phyloP scores from a whole-genome alignment of 2,888 invertebrate genomes.

The Hipparchia semele region DNA sequence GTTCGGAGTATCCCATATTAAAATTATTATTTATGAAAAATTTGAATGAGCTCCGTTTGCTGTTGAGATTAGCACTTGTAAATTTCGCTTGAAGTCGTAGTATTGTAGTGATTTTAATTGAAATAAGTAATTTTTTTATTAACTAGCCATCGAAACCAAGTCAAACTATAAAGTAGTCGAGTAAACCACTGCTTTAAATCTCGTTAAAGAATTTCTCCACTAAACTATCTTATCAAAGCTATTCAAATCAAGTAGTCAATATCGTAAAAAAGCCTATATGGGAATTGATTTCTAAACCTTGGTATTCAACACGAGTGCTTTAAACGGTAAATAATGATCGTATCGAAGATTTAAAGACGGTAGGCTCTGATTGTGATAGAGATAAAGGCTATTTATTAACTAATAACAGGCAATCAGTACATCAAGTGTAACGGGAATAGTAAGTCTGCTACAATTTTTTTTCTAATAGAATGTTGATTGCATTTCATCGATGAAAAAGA shows the following conservation, averaged over 20 bases:
- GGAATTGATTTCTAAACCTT: background rate
- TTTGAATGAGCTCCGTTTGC: too few species aligned
- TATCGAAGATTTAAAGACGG: constrained; percentile 5
- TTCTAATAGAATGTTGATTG: constrained; percentile 11
- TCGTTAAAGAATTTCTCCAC: background rate
- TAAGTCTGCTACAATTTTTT: background rate
- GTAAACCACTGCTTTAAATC: too few species aligned
- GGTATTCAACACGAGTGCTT: background rate
- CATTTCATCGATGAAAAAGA: background rate
- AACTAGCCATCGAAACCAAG: too few species aligned
- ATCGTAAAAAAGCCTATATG: background rate
- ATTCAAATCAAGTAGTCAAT: background rate
- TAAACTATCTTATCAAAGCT: background rate
- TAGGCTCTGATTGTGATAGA: constrained; percentile 14
- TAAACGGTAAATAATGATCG: constrained; percentile 15
- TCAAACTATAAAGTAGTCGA: too few species aligned
- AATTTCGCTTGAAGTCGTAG: too few species aligned
- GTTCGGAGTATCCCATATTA: too few species aligned
- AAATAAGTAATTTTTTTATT: too few species aligned
- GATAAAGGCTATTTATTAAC: constrained; percentile 22
- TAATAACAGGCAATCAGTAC: constrained; percentile 11
- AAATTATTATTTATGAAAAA: too few species aligned
- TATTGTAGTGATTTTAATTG: too few species aligned
- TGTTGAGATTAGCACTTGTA: too few species aligned
- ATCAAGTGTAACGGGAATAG: constrained; percentile 3